Conservation (phyloP, 2,888 invertebrate genomes). For the Craniophora ligustri region DNA sequence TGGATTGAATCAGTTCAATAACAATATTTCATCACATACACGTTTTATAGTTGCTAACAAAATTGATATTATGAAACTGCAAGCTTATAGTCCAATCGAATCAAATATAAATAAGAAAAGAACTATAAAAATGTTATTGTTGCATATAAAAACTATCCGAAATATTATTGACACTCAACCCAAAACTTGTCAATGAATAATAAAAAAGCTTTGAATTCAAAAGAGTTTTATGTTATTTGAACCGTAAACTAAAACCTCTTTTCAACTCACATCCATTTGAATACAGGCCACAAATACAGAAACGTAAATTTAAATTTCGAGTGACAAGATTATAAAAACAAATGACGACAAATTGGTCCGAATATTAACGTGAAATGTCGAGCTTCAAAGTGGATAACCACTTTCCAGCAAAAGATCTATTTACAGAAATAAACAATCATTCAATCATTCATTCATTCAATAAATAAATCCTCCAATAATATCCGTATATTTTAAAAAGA, state of each 20-base stretch:
- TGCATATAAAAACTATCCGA: slow-evolving; percentile 7
- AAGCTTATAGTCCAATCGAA: background rate
- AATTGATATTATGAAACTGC: slow-evolving; percentile 11
- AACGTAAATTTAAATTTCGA: background rate
- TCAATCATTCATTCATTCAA: no score
- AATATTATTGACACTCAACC: slow-evolving; percentile 20
- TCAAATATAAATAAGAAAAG: background rate
- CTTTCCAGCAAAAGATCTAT: slow-evolving; percentile 1
- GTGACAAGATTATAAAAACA: background rate
- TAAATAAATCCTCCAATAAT: no score
- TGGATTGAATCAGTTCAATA: slow-evolving; percentile 16
- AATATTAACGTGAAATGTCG: background rate
- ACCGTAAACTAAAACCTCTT: background rate
- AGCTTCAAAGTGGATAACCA: background rate
- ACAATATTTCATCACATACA: background rate
- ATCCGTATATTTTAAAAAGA: no score
- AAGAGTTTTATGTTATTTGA: background rate
- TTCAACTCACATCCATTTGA: background rate
- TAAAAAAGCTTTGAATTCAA: background rate
- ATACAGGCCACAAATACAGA: background rate
- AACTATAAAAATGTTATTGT: background rate
- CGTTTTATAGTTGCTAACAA: slow-evolving; percentile 10
- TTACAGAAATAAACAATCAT: no score
- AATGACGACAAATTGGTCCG: background rate
- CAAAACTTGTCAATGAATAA: slow-evolving; percentile 6